These are phyloP conservation scores for Orchesella cincta DNA, from an alignment of 1,140 invertebrate genomes.

Conservation along the genomic window DNA sequence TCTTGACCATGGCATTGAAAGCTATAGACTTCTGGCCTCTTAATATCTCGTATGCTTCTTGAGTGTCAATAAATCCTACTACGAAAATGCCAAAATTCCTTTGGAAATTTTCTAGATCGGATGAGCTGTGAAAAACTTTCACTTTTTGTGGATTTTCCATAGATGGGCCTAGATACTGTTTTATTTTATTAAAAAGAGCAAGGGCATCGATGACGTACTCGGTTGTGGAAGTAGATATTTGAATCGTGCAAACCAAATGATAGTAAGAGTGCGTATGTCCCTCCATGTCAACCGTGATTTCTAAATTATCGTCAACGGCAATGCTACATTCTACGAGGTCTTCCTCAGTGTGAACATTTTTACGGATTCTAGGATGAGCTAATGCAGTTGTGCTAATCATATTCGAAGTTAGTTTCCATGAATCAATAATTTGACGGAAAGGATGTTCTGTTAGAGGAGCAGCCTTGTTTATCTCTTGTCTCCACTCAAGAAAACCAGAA, in stretches of 20 bases:
- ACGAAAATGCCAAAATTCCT: not conserved
- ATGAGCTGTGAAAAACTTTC: not conserved
- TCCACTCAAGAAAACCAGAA: not conserved
- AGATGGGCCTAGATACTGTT: not conserved
- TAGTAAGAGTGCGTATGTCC: not conserved
- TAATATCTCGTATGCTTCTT: not conserved
- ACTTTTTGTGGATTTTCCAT: not conserved
- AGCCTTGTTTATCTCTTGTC: not conserved
- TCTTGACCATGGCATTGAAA: not conserved
- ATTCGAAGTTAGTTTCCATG: not conserved
- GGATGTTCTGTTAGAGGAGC: not conserved
- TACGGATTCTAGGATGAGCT: not conserved
- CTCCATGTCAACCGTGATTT: not conserved
- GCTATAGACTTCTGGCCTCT: not conserved
- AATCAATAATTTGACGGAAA: not conserved
- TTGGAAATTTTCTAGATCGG: not conserved
- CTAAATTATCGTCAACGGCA: not conserved
- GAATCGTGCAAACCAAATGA: not conserved
- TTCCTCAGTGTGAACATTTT: not conserved
- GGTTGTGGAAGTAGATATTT: not conserved
- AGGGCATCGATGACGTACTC: slow-evolving; percentile 2
- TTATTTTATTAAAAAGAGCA: not conserved
- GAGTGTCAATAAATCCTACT: not conserved
- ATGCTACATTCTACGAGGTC: not conserved
- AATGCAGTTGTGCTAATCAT: not conserved